Evolutionary conservation across 2,888 invertebrate genomes (phyloP), one percentile per base, ranked within the genome.

Genomic region (Epistrophe grossulariae): DNA sequence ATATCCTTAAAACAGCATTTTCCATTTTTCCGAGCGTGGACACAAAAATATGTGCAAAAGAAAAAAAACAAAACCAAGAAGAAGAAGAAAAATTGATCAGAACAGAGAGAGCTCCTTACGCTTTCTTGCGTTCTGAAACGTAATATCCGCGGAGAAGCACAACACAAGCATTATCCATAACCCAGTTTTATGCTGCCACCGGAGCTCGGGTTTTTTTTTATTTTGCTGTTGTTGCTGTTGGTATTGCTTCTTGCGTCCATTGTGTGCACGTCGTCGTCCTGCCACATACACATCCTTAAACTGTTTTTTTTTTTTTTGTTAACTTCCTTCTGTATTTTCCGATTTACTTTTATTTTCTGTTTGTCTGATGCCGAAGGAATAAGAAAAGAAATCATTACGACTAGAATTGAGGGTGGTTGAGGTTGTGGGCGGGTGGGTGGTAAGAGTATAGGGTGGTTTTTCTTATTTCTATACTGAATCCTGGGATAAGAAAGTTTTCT

Each of bases 281-380:
- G 88, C 88, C 88, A 88, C 84, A 88, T 79, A 88, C 83, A 78
- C 70, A 76, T 80, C 80, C 80, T 72, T 62, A 57, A 76, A 73
- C 70, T 15, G 59, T 72, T 57, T 57, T 76, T 71, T 82, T 50
- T 62, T 82, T 43, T 62, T 45, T 74, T 15, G 35, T 19, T 8
- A 19, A 31, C 57, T 66, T 59, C 28, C 59, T 59, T 62, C 48
- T 57, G 59, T 76, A 66, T 82, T 87, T 87, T 79, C 60, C 85
- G 85, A 82, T 79, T 87, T 79, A 83, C 79, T 87, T 87, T 87
- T 87, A 79, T 83, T 82, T 83, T 74, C 79, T 82, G 79, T 87
- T 87, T 87, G 80, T 68, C 59, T 59, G 71, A 79, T 72, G 87
- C 71, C 71, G 35, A 45, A 28, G 68, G 60, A 72, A 66, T 55